Conservation (phyloP, 2,797 vertebrate genomes). For the Remorina albescens region DNA sequence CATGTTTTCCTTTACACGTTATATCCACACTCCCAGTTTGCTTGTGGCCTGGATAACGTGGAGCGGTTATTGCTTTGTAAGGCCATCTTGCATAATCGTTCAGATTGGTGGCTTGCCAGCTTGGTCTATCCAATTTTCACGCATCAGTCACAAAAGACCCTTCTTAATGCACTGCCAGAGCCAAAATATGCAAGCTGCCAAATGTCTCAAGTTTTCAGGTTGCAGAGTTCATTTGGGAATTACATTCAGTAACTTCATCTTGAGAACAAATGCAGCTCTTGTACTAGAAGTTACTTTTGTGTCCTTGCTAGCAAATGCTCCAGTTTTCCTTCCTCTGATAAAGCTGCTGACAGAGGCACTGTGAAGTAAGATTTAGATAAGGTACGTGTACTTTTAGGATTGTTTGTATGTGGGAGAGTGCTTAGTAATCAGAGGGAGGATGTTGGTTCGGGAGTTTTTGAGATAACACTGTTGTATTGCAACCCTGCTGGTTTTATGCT, state of each 20-base stretch:
- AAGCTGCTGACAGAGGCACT: conserved; percentile 66
- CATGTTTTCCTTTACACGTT: conserved; percentile 21
- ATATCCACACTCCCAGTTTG: conserved; percentile 42
- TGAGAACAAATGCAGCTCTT: conserved; percentile 60
- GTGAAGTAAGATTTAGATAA: conserved; percentile 59
- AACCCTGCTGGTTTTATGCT: conserved; percentile 16
- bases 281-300: conserved; percentile 45
- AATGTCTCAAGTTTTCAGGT: conserved; percentile 78
- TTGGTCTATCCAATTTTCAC: conserved; percentile 79
- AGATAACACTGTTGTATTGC: conserved; percentile 26
- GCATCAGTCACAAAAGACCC: conserved; percentile 77
- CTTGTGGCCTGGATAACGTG: conserved; percentile 56
- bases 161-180: conserved; percentile 72
- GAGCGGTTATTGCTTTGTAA: conserved; percentile 74
- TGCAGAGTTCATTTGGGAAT: conserved; percentile 70
- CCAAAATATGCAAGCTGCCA: conserved; percentile 76
- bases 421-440: conserved; percentile 50
- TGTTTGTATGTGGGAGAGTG: conserved; percentile 37
- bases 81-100: conserved; percentile 80
- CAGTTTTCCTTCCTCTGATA: conserved; percentile 63
- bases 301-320: conserved; percentile 34
- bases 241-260: conserved; percentile 54
- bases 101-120: conserved; percentile 68
- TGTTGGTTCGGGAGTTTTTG: conserved; percentile 39
- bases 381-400: conserved; percentile 40